Evolutionary conservation across 92 coral and sea anemone genomes (phyloP), one percentile per base, ranked within the genome.

Genomic region (Metridium senile): DNA sequence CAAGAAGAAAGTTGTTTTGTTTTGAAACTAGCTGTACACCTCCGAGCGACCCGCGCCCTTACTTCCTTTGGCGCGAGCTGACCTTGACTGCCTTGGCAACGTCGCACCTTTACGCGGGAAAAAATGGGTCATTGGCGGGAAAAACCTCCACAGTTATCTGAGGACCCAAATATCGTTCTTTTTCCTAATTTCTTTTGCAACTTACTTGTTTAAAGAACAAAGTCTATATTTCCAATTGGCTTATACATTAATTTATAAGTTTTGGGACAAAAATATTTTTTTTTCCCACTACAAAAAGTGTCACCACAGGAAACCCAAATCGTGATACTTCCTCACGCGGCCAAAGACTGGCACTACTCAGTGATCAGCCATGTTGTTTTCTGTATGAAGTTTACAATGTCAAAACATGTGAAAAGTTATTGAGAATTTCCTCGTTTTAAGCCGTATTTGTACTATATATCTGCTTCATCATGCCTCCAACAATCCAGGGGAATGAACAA

Each of bases 401-500:
- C n/a, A 25, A 32, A 58, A 33, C 16, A 58, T 47, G 62, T 63
- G 59, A 75, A 27, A 33, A 4, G 21, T 75, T 18, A 10, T 28
- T 4, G 43, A 8, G 1, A 31, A 1, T 63, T 63, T 63, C 2
- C 39, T 63, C 22, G n/a, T 19, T 72, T 10, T 73, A 18, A 11
- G 56, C 7, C 21, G 10, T 7, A n/a, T 0, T 32, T 13, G 13
- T 33, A 62, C 52, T 11, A 33, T 11, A 56, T 57, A 33, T 10
- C 25, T 73, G 17, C 23, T 27, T 29, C 54, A 72, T 1, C n/a
- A 92, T 92, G 97, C 86, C 97, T 20, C 97, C 97, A 39, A 92
- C 97, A 33, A 84, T 92, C 71, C 97, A 92, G 82, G 90, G 87
- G 52, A 82, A 85, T 33, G 81, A 89, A 45, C 82, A 89, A 78